These are phyloP conservation scores for Punctoribates punctum DNA, from an alignment of 2,888 invertebrate species.

Conservation along the genomic window DNA sequence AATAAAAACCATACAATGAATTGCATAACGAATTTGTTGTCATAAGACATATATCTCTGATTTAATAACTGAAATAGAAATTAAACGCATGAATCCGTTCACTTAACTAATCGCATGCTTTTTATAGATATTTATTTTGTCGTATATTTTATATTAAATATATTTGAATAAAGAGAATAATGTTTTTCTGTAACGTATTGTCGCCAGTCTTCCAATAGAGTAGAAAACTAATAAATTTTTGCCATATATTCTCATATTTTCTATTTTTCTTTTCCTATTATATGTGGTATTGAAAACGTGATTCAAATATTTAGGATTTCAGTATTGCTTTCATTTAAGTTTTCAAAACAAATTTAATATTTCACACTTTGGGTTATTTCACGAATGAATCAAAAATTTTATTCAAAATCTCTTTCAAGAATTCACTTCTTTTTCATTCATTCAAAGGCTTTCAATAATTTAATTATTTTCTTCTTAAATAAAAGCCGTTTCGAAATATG, in stretches of 20 bases:
- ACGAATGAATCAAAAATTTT: background rate
- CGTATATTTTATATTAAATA: constrained; percentile 21
- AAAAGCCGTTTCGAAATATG: background rate
- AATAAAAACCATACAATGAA: constrained; percentile 1
- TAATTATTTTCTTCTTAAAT: background rate
- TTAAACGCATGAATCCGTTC: background rate
- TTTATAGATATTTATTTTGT: constrained; percentile 21
- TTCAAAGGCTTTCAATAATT: background rate
- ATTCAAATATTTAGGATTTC: constrained; percentile 8
- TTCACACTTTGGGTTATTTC: constrained; percentile 1
- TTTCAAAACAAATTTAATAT: constrained; percentile 9
- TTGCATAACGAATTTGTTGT: constrained; percentile 11
- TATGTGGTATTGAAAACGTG: constrained; percentile 13
- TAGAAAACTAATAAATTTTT: constrained; percentile 1
- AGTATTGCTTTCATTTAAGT: background rate
- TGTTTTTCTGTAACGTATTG: constrained; percentile 2
- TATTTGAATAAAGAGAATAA: constrained; percentile 11
- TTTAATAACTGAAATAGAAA: constrained; percentile 7
- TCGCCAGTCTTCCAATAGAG: background rate
- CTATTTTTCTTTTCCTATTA: background rate
- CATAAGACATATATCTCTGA: background rate
- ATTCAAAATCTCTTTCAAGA: background rate
- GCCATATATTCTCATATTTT: background rate
- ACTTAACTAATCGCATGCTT: background rate
- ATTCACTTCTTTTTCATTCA: background rate